Conservation (phyloP, 2,797 vertebrate genomes). For the Poecilia gillii region DNA sequence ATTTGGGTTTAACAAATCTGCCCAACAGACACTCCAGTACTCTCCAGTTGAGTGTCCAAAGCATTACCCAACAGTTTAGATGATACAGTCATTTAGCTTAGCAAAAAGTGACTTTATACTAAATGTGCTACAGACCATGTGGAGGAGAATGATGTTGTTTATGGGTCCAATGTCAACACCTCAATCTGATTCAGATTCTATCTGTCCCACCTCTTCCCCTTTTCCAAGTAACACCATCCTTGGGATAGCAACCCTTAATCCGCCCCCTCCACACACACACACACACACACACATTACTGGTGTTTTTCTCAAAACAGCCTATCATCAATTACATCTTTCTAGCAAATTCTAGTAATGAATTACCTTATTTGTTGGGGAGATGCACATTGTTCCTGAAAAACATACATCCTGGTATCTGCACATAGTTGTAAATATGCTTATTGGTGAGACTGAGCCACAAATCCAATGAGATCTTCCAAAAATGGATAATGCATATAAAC, state of each 20-base stretch:
- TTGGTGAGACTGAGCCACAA: background rate
- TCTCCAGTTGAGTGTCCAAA: background rate
- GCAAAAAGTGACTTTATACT: background rate
- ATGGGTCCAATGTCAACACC: background rate
- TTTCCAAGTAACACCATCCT: background rate
- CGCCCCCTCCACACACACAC: no score
- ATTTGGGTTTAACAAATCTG: background rate
- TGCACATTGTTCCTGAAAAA: background rate
- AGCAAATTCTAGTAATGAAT: background rate
- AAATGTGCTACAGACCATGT: background rate
- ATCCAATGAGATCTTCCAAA: background rate
- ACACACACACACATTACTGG: no score
- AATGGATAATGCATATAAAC: background rate
- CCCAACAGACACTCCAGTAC: background rate
- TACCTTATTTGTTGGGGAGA: background rate
- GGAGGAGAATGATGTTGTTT: background rate
- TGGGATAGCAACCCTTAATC: background rate
- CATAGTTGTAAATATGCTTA: background rate
- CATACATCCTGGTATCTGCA: background rate
- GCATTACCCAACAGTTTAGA: no score
- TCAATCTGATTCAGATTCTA: background rate
- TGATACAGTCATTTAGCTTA: background rate
- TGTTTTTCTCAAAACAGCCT: background rate
- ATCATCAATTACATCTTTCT: background rate
- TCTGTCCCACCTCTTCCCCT: background rate